Conservation (phyloP, 2,888 invertebrate species). For the Archaeoteleia sp. region DNA sequence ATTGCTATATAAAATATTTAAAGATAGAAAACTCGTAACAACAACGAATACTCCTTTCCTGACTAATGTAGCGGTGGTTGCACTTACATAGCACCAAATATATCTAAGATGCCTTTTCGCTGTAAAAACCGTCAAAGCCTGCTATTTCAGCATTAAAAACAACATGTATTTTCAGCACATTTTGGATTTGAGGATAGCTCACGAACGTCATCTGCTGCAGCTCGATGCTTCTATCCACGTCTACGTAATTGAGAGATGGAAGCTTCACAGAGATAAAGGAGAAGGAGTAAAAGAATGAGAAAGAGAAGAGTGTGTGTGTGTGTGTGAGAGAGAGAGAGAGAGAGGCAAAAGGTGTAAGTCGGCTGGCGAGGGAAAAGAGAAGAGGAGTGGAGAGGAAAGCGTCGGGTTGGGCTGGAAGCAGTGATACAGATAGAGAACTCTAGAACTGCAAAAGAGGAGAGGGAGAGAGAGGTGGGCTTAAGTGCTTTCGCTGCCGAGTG, state of each 20-base stretch:
- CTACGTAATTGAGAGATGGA: conserved; percentile 40
- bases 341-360: conserved; percentile 40
- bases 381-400: conserved; percentile 42
- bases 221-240: conserved; percentile 16
- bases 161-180: conserved; percentile 29
- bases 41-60: no score
- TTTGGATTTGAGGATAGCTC: conserved; percentile 38
- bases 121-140: conserved; percentile 12
- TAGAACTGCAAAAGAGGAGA: conserved; percentile 23
- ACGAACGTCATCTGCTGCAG: conserved; percentile 30
- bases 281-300: conserved; percentile 35
- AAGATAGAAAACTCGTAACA: no score
- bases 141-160: conserved; percentile 27
- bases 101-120: conserved; percentile 19
- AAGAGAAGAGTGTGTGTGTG: no score
- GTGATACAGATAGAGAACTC: conserved; percentile 49
- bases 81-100: conserved; percentile 29
- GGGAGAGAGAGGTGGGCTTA: conserved; percentile 46
- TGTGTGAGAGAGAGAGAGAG: conserved; percentile 45
- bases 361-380: conserved; percentile 47
- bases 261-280: conserved; percentile 17
- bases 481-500: conserved; percentile 59
- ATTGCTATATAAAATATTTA: no score
- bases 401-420: conserved; percentile 32
- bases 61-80: conserved; percentile 42